Base-by-base conservation (phyloP, 2,113 vertebrate genomes). In the Thermophis baileyi region DNA sequence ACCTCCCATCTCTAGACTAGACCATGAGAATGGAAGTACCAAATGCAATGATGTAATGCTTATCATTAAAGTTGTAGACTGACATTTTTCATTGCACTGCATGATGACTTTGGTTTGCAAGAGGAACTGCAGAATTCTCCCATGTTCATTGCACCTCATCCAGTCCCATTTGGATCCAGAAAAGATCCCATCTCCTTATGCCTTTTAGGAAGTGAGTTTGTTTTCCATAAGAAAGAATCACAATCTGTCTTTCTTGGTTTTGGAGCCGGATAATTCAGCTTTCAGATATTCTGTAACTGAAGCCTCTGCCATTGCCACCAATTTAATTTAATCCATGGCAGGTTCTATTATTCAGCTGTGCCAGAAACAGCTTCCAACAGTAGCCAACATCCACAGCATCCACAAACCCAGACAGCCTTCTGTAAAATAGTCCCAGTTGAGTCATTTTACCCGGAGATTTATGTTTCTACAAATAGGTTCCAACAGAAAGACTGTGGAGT, bases 21-120 rank as follows among this genome's bases (percentile, higher is more conserved):
- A 94, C 74, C 40, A 81, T 14, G 35, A 89, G 49, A 51, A 87
- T 95, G 92, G 49, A 87, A 94, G 11, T 90, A 50, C 92, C 93
- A 94, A 89, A 47, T 55, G 51, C 27, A 81, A 27, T 81, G 60
- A 55, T 91, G 40, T 20, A 57, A 50, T 57, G 51, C 24, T 89
- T 85, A 35, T 85, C 27, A 85, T 11, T 85, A 50, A 22, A 30
- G 50, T 16, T 85, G 25, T 3, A 53, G 63, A 22, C 1, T 63
- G 91, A 8, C 3, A 30, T 46, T 51, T 8, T 85, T 22, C 25
- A 25, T 46, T 93, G 22, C 74, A 93, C 90, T 93, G 35, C 6
- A 94, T 47, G 63, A 91, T 93, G 53, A 85, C 88, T 86, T 3
- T 11, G 22, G 92, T 35, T 50, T 94, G 88, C 86, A 85, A 92